Percentiles rank a stretch among this genome's conserved stretches.
phyloP scores from a whole-genome alignment of 2,888 invertebrate species.

The Siphlonurus alternatus region DNA sequence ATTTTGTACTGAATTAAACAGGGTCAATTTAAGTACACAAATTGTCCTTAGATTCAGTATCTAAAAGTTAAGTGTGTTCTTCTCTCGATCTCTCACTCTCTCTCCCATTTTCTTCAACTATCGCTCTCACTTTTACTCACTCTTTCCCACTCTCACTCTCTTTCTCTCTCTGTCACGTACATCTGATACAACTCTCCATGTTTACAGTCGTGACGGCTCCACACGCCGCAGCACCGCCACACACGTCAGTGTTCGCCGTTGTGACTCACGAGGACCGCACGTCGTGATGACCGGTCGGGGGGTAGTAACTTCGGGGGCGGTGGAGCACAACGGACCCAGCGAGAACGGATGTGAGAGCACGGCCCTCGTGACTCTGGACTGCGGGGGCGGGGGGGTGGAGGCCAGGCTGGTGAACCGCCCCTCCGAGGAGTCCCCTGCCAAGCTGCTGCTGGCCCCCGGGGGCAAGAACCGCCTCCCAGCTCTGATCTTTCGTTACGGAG shows the following conservation, averaged over 20 bases:
- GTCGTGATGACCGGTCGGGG: background rate
- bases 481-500: background rate
- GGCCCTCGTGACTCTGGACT: background rate
- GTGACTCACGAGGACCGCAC: background rate
- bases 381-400: background rate
- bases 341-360: background rate
- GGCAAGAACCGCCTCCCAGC: background rate
- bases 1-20: no score
- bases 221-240: slow-evolving; percentile 9
- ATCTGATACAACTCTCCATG: no score
- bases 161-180: no score
- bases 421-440: background rate
- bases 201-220: slow-evolving; percentile 9
- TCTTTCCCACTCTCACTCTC: no score
- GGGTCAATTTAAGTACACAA: no score
- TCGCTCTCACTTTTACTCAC: no score
- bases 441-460: background rate
- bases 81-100: no score
- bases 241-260: slow-evolving; percentile 6
- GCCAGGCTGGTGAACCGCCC: no score
- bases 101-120: no score
- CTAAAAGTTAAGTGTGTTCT: no score
- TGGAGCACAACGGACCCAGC: background rate
- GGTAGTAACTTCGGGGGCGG: background rate
- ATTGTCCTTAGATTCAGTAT: no score